A percentile compares a stretch with the other conserved stretches of the same genome.
These are phyloP conservation scores for Drosophila jambulina DNA, from an alignment of 1,140 invertebrate species.

Conservation along the genomic window DNA sequence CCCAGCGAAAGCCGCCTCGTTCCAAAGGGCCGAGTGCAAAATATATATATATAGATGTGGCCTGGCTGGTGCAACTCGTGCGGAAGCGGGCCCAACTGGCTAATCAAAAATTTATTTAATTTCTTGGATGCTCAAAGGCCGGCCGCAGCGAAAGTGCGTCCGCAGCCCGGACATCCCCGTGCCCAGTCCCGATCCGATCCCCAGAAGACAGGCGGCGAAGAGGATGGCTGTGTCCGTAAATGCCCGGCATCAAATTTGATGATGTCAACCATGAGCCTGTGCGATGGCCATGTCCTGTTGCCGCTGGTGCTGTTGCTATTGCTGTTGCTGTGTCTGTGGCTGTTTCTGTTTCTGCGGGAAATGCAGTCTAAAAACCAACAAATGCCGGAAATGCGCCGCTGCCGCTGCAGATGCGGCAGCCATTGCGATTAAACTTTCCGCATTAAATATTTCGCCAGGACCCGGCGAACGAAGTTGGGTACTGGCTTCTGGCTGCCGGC, in stretches of 20 bases:
- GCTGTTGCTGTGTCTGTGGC: slow-evolving; percentile 22
- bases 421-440: slow-evolving; percentile 74
- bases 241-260: slow-evolving; percentile 70
- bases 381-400: slow-evolving; percentile 72
- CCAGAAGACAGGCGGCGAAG: slow-evolving; percentile 31
- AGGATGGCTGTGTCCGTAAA: slow-evolving; percentile 20
- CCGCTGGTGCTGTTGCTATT: slow-evolving; percentile 11
- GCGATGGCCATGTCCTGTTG: slow-evolving; percentile 40
- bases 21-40: background rate
- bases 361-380: slow-evolving; percentile 76
- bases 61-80: slow-evolving; percentile 12
- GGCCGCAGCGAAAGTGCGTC: slow-evolving; percentile 62
- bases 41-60: slow-evolving; percentile 28
- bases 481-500: slow-evolving; percentile 18
- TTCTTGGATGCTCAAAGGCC: slow-evolving; percentile 61
- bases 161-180: slow-evolving; percentile 18
- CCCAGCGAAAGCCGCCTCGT: slow-evolving; percentile 8
- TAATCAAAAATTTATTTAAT: slow-evolving; percentile 81
- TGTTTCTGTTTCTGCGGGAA: slow-evolving; percentile 53
- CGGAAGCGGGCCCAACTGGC: slow-evolving; percentile 38
- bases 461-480: slow-evolving; percentile 16
- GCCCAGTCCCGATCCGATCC: slow-evolving; percentile 48
- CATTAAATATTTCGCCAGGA: slow-evolving; percentile 68
- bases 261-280: slow-evolving; percentile 53
- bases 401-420: slow-evolving; percentile 37